Evolutionary conservation across 2,888 invertebrate species (phyloP), one percentile per base, ranked within the genome.

Genomic region (Eumacrocentrus americanus): DNA sequence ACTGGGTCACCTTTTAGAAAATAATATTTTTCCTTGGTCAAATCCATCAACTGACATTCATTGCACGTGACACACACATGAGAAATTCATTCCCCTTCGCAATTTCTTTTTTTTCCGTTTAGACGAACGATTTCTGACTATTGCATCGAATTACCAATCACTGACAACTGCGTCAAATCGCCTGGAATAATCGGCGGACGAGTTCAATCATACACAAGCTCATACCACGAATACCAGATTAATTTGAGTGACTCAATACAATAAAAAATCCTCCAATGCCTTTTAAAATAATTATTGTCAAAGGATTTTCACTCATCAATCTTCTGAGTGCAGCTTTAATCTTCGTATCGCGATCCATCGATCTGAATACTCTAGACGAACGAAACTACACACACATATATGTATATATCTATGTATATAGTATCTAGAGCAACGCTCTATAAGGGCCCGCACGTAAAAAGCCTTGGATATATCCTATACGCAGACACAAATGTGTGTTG

Each of bases 101-200:
- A 58, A 40, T 52, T 53, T 48, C 44, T 44, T 22, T 18, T 38
- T 48, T 50, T 48, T 52, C 12, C 35, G 38, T 11, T n/a, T n/a
- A n/a, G n/a, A n/a, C 18, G 34, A 59, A 53, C 50, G 51, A 53
- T 53, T 60, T 47, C 61, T 54, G 58, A 59, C 53, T 47, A 61
- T 62, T 64, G 62, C 63, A 61, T 65, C 63, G 71, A 64, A 72
- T 71, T 70, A 67, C 69, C 70, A 69, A 72, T 72, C 71, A 67
- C 66, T 66, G 69, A 66, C 70, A 69, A 72, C 72, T 72, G 73
- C 58, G 65, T 50, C 64, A 64, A 72, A 72, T 72, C 65, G 72
- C 35, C 62, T 52, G 73, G 73, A 72, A 72, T 72, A 73, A 72
- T 57, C 57, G 53, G 50, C 50, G 53, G 23, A 40, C 44, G 23